phyloP scores from a whole-genome alignment of 2,113 vertebrate species.

The Mesoclemmys tuberculata region DNA sequence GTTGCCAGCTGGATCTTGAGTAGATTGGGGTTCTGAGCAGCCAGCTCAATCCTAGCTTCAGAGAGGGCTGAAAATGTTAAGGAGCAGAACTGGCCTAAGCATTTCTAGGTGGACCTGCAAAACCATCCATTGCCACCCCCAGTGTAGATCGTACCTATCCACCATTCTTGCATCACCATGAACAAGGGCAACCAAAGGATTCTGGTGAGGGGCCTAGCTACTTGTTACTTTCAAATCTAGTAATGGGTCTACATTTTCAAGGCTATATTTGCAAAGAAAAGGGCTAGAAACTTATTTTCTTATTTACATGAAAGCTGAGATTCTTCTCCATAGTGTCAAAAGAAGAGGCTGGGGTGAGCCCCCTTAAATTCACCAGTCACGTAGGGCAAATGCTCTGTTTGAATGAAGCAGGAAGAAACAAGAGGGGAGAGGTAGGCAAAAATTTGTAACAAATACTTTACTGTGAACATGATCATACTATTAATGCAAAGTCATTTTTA shows the following conservation, averaged over 20 bases:
- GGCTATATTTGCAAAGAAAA: background rate
- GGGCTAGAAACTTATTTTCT: background rate
- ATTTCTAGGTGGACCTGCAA: background rate
- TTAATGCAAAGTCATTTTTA: conserved; percentile 73
- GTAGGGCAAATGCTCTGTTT: conserved; percentile 10
- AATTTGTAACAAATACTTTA: conserved; percentile 64
- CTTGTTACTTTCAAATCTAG: background rate
- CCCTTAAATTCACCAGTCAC: background rate
- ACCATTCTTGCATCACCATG: background rate
- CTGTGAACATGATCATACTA: conserved; percentile 56
- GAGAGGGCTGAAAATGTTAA: background rate
- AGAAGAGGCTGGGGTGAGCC: background rate
- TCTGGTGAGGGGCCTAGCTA: background rate
- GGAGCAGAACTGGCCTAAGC: background rate
- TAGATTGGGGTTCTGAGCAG: background rate
- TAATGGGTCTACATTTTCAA: background rate
- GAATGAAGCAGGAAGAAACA: background rate
- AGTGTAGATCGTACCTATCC: background rate
- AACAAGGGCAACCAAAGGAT: background rate
- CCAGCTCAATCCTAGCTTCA: background rate
- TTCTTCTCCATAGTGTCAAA: background rate
- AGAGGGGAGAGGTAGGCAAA: conserved; percentile 39
- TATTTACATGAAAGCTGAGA: background rate
- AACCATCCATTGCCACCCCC: background rate
- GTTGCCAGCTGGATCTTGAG: background rate